These are phyloP conservation scores for Paedocypris micromegethes DNA, from an alignment of 2,797 vertebrate species.

Conservation along the genomic window DNA sequence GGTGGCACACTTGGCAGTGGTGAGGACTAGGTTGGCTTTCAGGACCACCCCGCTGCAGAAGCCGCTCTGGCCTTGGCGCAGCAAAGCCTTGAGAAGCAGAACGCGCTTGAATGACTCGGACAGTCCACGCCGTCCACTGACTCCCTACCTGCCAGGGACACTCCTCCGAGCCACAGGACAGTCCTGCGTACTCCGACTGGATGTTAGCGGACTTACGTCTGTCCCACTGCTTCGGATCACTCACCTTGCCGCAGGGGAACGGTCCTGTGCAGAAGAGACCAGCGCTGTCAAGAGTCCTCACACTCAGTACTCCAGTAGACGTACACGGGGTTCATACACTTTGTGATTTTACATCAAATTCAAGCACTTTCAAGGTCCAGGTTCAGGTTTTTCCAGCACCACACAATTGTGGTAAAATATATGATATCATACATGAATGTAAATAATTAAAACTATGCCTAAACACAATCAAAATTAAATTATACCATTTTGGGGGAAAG, in stretches of 20 bases:
- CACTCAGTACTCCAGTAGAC: no score
- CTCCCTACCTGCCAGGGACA: slow-evolving; percentile 72
- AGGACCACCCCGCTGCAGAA: slow-evolving; percentile 73
- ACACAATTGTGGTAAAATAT: no score
- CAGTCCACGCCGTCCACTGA: neutral
- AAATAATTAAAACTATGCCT: no score
- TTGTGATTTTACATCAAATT: no score
- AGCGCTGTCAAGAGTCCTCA: no score
- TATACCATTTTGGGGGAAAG: no score
- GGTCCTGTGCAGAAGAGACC: slow-evolving; percentile 39
- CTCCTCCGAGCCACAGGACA: slow-evolving; percentile 53
- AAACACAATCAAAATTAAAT: no score
- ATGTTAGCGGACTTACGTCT: slow-evolving; percentile 43
- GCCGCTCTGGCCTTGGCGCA: slow-evolving; percentile 55
- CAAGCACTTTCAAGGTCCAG: no score
- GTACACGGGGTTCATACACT: no score
- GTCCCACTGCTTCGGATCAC: slow-evolving; percentile 47
- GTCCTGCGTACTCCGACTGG: slow-evolving; percentile 49
- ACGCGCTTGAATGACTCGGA: no score
- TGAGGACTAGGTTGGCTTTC: slow-evolving; percentile 68
- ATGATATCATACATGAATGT: no score
- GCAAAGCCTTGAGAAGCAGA: slow-evolving; percentile 55
- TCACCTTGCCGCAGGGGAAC: slow-evolving; percentile 63
- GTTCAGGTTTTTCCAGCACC: no score
- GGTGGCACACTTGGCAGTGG: slow-evolving; percentile 63